These are phyloP conservation scores for Acromyrmex heyeri DNA, from an alignment of 1,140 invertebrate genomes.

Conservation along the genomic window DNA sequence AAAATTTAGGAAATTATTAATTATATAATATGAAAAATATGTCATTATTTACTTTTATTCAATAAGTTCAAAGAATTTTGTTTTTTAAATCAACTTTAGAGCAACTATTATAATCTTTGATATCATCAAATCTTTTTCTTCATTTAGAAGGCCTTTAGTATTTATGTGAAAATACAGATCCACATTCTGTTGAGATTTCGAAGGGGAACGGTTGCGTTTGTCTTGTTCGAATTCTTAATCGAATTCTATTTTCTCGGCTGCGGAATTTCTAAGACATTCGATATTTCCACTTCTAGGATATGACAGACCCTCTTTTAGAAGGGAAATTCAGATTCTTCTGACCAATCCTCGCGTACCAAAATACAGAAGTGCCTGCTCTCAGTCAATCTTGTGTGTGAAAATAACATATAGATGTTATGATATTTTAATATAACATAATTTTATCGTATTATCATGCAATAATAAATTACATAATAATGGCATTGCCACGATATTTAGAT, in stretches of 20 bases:
- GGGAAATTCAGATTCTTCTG: conserved; percentile 68
- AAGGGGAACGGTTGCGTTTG: conserved; percentile 68
- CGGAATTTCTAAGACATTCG: conserved; percentile 84
- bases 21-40: background rate
- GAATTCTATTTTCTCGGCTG: conserved; percentile 83
- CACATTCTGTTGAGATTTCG: conserved; percentile 78
- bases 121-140: conserved; percentile 42
- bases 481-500: conserved; percentile 17
- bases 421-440: background rate
- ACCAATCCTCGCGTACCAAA: conserved; percentile 41
- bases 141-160: conserved; percentile 75
- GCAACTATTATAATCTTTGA: background rate
- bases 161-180: conserved; percentile 82
- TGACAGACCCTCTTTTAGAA: conserved; percentile 62
- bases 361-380: background rate
- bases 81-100: background rate
- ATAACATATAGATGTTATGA: background rate
- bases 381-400: background rate
- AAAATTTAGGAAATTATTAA: background rate
- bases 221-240: conserved; percentile 81
- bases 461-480: background rate
- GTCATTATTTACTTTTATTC: background rate
- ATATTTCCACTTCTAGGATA: conserved; percentile 32
- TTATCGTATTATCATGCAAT: background rate
- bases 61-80: background rate